Evolutionary conservation across 2,113 vertebrate species (phyloP), one percentile per base, ranked within the genome.

Genomic region (Orientallactaga bullata): DNA sequence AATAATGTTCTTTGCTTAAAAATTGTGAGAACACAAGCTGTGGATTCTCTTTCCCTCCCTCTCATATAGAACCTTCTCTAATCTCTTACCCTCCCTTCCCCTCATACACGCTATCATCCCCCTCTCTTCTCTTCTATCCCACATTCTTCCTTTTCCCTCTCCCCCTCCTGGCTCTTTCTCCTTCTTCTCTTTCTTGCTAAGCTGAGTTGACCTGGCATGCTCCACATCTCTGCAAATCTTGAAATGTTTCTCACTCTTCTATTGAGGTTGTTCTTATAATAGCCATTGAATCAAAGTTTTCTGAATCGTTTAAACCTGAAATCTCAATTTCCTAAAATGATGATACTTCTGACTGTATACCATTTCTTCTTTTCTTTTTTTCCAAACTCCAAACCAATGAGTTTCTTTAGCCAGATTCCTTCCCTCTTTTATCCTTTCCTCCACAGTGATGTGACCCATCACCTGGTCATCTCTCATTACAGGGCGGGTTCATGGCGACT

Each of bases 301-400:
- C 39, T 85, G 6, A 77, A 21, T 39, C 66, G 5, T 76, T 79
- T 74, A 78, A 82, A 28, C 65, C 21, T 66, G 69, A 71, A 37
- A 72, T 88, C 61, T 76, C 85, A 85, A 55, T 55, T 81, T 71
- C n/a, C 76, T 58, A 37, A 74, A 82, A 39, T n/a, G 60, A 2
- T 10, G 2, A 20, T 26, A 18, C 11, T 60, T 3, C n/a, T 24
- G 16, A 24, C 7, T 66, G 5, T 7, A 18, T 4, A 10, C 7
- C 47, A 42, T 28, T 55, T 0, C 12, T 5, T 30, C 11, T 17
- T 21, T 77, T 7, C 30, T n/a, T 68, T n/a, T 68, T 63, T 58
- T 21, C 26, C 4, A 26, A 85, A 84, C 16, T 55, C 35, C 0
- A 0, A 77, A 89, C 28, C 77, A 26, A 28, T 15, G 1, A 2